Conservation (phyloP, 2,113 vertebrate genomes). For the Sinocyclocheilus grahami region DNA sequence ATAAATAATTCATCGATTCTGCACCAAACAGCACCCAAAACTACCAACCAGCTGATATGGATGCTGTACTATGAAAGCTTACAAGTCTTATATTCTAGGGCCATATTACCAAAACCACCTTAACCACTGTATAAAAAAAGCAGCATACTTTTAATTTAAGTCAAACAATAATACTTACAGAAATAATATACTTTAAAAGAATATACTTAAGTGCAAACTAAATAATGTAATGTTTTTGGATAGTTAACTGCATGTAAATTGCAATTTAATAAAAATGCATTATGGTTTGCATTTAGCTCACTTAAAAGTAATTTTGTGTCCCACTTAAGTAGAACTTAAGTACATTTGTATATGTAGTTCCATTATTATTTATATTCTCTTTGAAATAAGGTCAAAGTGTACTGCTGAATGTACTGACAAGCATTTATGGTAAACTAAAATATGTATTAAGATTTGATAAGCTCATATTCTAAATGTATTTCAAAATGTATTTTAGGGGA, state of each 20-base stretch:
- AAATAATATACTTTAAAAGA: too few relatives aligned
- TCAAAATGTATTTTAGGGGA: neutral
- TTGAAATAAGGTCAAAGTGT: neutral
- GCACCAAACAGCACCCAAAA: constrained; percentile 3
- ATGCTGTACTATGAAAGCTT: neutral
- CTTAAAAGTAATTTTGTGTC: too few relatives aligned
- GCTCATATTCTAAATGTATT: neutral
- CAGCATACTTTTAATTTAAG: neutral
- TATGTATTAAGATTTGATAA: neutral
- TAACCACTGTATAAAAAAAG: neutral
- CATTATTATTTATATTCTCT: neutral
- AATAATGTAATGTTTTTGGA: neutral
- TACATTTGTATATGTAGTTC: neutral
- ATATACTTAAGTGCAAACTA: too few relatives aligned
- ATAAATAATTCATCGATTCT: constrained; percentile 30
- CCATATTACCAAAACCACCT: neutral
- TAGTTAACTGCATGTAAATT: neutral
- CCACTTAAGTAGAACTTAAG: neutral
- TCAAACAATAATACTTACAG: neutral
- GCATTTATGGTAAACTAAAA: neutral
- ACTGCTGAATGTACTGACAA: neutral
- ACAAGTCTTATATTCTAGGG: neutral
- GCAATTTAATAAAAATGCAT: neutral
- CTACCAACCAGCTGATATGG: neutral
- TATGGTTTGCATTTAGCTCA: neutral